These are phyloP conservation scores for Geophilus truncorum DNA, from an alignment of 2,888 invertebrate genomes.

Conservation along the genomic window DNA sequence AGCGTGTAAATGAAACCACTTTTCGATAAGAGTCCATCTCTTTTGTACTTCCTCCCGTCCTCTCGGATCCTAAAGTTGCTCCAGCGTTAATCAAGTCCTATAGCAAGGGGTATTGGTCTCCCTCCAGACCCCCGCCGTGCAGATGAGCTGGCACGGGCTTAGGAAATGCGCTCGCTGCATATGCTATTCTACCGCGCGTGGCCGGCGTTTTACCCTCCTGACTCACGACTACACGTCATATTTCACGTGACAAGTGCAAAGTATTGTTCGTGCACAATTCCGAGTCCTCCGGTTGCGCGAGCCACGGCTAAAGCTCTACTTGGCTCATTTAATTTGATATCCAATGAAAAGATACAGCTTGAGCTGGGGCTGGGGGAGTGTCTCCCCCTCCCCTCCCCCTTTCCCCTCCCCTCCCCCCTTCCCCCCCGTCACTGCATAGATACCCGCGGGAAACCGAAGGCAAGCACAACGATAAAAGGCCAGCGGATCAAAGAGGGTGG, in stretches of 20 bases:
- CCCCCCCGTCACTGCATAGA: not conserved
- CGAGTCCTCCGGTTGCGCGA: not conserved
- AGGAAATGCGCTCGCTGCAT: slow-evolving; percentile 4
- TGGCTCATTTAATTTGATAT: slow-evolving; percentile 13
- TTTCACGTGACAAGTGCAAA: not conserved
- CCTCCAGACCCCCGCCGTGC: not conserved
- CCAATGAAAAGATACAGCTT: slow-evolving; percentile 10
- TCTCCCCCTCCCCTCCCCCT: not conserved
- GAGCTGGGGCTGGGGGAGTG: not conserved
- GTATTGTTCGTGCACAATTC: not conserved
- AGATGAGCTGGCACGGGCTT: not conserved
- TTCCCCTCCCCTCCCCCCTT: too few species aligned
- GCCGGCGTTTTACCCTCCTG: not conserved
- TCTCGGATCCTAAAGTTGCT: not conserved
- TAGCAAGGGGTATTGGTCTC: not conserved
- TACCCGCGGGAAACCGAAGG: slow-evolving; percentile 14
- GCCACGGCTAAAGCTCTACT: not conserved
- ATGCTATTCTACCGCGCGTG: not conserved
- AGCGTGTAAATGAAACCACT: not conserved
- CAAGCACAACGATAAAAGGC: not conserved
- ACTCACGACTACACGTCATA: slow-evolving; percentile 7
- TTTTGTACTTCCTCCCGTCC: not conserved
- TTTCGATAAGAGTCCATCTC: not conserved
- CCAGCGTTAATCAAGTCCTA: not conserved
- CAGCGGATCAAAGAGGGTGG: not conserved